Conservation (phyloP, 2,888 invertebrate species). For the Dromius quadrimaculatus region DNA sequence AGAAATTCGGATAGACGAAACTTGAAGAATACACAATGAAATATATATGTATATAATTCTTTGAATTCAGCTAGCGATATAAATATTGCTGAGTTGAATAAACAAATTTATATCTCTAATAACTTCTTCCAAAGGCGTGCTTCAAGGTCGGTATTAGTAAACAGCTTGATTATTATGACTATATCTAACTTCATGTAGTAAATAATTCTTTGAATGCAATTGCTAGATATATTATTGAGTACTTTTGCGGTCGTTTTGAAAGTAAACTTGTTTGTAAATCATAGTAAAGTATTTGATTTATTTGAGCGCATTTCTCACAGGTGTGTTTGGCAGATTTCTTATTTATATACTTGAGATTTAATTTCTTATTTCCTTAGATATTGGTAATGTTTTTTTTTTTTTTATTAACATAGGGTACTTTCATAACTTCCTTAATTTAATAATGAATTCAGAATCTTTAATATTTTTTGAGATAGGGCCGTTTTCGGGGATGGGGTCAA, state of each 20-base stretch:
- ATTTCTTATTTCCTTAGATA: too few species aligned
- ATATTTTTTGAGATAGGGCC: too few species aligned
- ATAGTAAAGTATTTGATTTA: neutral
- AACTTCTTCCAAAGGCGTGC: neutral
- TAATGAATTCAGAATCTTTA: too few species aligned
- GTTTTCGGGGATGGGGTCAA: too few species aligned
- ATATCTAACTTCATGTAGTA: neutral
- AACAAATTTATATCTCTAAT: slow-evolving; percentile 7
- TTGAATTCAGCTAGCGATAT: too few species aligned
- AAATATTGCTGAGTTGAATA: neutral
- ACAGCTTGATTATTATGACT: neutral
- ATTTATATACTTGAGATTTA: too few species aligned
- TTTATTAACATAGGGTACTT: too few species aligned
- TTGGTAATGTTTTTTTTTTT: too few species aligned
- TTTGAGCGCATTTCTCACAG: neutral
- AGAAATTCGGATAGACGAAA: too few species aligned
- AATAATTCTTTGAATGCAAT: neutral
- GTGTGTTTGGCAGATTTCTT: too few species aligned
- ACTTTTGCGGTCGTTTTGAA: neutral
- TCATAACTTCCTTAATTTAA: too few species aligned
- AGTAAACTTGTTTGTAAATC: slow-evolving; percentile 8
- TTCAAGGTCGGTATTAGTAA: neutral
- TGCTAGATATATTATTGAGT: neutral
- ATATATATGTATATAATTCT: neutral
- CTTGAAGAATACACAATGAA: too few species aligned